Percentiles rank a stretch among this genome's conserved stretches.
These are phyloP conservation scores for Pitta sordida DNA, from an alignment of 2,113 vertebrate species.

Conservation along the genomic window DNA sequence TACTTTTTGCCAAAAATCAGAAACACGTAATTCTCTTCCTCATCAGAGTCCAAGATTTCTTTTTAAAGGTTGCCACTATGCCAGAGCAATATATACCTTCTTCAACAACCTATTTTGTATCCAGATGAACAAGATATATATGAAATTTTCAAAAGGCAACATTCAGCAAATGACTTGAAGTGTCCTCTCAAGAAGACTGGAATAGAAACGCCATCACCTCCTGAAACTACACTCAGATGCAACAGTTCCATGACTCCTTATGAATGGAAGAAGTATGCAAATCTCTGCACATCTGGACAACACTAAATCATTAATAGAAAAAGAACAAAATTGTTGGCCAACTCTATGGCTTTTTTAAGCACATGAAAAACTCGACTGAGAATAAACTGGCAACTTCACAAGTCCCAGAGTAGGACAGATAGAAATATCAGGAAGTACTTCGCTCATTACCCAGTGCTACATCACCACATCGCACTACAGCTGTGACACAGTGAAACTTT, in stretches of 20 bases:
- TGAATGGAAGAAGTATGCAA: neutral
- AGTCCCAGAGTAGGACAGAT: neutral
- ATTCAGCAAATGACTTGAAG: neutral
- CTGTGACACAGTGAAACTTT: neutral
- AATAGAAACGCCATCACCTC: neutral
- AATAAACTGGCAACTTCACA: neutral
- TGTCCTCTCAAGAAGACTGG: neutral
- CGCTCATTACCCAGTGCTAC: fast-evolving
- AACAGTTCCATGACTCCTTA: neutral
- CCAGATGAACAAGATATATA: neutral
- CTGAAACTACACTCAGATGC: neutral
- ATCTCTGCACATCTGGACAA: neutral
- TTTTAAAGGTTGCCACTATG: neutral
- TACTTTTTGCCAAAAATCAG: neutral
- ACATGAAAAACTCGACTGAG: neutral
- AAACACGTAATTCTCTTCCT: neutral
- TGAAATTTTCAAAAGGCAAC: neutral
- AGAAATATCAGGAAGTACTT: neutral
- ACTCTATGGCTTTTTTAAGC: neutral
- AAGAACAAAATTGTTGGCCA: neutral
- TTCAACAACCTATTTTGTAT: neutral
- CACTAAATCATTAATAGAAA: neutral
- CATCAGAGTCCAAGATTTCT: neutral
- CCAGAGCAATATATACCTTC: neutral
- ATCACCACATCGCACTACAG: neutral